Conservation (phyloP, 2,113 vertebrate species). For the Syrmaticus mikado region DNA sequence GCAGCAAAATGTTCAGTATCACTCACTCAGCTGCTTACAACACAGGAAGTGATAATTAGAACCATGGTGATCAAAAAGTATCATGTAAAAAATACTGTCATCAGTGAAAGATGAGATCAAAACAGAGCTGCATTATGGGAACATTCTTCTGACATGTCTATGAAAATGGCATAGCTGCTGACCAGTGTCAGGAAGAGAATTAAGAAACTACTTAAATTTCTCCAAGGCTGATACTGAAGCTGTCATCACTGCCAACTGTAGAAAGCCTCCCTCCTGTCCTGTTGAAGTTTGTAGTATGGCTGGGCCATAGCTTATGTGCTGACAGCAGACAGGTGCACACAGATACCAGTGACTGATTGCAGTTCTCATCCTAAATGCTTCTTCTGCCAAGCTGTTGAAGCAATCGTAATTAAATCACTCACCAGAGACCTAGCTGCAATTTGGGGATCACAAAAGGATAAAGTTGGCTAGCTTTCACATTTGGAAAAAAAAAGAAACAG, state of each 20-base stretch:
- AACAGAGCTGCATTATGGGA: not conserved
- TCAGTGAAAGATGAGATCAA: not conserved
- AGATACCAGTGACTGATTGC: constrained; percentile 33
- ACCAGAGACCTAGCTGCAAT: constrained; percentile 17
- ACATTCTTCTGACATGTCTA: not conserved
- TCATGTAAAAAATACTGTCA: not conserved
- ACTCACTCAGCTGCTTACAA: not conserved
- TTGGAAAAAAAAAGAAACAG: not conserved
- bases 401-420: constrained; percentile 44
- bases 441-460: constrained; percentile 42
- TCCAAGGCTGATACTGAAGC: constrained; percentile 5
- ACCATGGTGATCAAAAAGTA: not conserved
- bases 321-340: constrained; percentile 45
- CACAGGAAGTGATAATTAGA: not conserved
- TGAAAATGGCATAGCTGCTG: not conserved
- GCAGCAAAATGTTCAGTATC: not conserved
- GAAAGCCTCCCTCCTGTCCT: constrained; percentile 1
- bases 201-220: not conserved
- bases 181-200: not conserved
- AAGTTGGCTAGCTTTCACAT: constrained; percentile 21
- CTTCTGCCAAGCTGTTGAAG: constrained; percentile 29
- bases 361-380: constrained; percentile 32
- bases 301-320: constrained; percentile 19
- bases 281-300: not conserved
- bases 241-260: constrained; percentile 27